Evolutionary conservation across 2,888 invertebrate species (phyloP), one percentile per base, ranked within the genome.

Genomic region (Halictus ligatus): DNA sequence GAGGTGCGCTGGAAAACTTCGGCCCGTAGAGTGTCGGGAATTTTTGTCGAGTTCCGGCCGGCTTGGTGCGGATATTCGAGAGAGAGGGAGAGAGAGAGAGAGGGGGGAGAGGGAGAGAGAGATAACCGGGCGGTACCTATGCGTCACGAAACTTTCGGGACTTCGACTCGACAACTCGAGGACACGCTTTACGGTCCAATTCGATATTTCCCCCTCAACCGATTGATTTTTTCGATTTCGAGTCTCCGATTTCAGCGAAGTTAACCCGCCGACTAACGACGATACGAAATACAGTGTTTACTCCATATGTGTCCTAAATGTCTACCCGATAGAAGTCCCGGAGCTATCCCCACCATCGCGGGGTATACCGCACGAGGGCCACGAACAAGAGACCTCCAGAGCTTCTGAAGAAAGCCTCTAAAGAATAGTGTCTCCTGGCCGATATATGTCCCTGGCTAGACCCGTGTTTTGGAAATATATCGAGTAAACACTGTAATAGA

Each of bases 1-100:
- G 84, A 80, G 84, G 80, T 69, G 84, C 76, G 80, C 72, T 54
- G 84, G 80, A 76, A 85, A 85, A 85, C 80, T 84, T 80, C 67
- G 80, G 15, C 58, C 25, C 73, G 43, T 77, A 73, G 67, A 46
- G 54, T 40, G 72, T 73, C 48, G 80, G 76, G 83, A 72, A 84
- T 84, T 85, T 85, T 84, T 84, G 48, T 73, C 80, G 85, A 76
- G 80, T 84, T 85, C 48, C 71, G 69, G 46, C 46, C 48, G 78
- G 74, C 29, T 78, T 60, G 54, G 79, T 74, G 46, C 71, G 71
- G 75, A 75, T 80, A 84, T 75, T 74, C 64, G 29, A 64, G 67
- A 77, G 82, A 81, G 73, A 12, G 1, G 25, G 54, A 54, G 15
- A 29, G 29, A 15, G 15, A 54, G 13, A 60, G 64, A 76, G 82